Conservation (phyloP, 1,140 invertebrate genomes). For the Maconellicoccus hirsutus region DNA sequence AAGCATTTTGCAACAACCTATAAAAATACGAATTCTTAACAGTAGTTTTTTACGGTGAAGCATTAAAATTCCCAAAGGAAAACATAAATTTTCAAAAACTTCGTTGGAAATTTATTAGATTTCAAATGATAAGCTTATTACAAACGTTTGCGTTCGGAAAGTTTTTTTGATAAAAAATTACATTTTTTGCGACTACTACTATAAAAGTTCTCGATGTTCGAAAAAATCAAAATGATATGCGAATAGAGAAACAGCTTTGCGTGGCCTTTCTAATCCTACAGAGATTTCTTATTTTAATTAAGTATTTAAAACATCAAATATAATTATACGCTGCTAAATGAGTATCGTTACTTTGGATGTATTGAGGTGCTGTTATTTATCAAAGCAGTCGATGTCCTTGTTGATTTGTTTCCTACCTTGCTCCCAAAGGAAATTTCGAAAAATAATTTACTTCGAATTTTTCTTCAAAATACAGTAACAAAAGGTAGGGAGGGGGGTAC, state of each 20-base stretch:
- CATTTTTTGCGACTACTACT: background rate
- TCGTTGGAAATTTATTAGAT: background rate
- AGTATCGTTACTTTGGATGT: no score
- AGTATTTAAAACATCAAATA: no score
- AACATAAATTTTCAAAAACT: background rate
- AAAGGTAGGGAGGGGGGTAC: no score
- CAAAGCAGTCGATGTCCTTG: no score
- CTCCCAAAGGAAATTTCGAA: no score
- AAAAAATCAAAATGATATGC: background rate
- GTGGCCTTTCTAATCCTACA: no score
- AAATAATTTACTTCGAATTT: no score
- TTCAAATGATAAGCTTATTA: constrained; percentile 1
- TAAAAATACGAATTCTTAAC: constrained; percentile 1
- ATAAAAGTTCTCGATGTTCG: background rate
- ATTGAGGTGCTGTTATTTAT: no score
- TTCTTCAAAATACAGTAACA: no score
- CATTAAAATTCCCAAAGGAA: background rate
- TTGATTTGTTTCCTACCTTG: no score
- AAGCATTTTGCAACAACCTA: background rate
- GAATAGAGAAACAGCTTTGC: background rate
- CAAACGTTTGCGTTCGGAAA: background rate
- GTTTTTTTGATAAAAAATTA: background rate
- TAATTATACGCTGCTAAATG: no score
- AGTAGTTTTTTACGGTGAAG: background rate
- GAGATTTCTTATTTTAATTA: no score